Conservation (phyloP, 2,888 invertebrate genomes). For the Pycnomerus fuliginosus region DNA sequence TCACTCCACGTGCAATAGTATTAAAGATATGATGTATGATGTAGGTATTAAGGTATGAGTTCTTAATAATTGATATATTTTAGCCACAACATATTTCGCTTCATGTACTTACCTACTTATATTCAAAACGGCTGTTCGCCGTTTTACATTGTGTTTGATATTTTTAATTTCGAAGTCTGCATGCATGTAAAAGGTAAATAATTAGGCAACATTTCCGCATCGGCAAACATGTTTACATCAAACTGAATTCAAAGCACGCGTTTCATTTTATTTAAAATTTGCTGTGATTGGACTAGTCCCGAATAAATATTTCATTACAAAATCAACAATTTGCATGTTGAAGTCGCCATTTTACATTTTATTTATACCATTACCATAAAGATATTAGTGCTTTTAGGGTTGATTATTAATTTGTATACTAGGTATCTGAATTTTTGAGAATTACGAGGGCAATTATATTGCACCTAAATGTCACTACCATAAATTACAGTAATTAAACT, state of each 20-base stretch:
- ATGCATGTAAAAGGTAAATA: not conserved
- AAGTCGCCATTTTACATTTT: conserved; percentile 4
- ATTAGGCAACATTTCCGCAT: not conserved
- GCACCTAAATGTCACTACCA: conserved; percentile 18
- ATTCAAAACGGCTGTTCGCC: too few relatives aligned
- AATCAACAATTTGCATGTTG: conserved; percentile 13
- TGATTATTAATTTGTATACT: conserved; percentile 19
- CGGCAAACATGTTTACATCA: not conserved
- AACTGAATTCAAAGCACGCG: not conserved
- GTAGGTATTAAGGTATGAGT: too few relatives aligned
- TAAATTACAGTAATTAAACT: conserved; percentile 22
- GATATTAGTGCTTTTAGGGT: conserved; percentile 7
- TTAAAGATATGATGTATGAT: too few relatives aligned
- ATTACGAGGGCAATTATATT: conserved; percentile 16
- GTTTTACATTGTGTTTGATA: too few relatives aligned
- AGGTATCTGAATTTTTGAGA: conserved; percentile 15
- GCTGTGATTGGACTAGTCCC: not conserved
- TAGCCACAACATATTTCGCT: conserved; percentile 5
- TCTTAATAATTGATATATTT: conserved; percentile 33
- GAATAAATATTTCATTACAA: conserved; percentile 5
- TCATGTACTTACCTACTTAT: conserved; percentile 1
- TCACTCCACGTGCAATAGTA: conserved; percentile 34
- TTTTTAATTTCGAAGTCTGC: too few relatives aligned
- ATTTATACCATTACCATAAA: conserved; percentile 12
- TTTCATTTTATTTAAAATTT: not conserved